Conservation (phyloP, 2,113 vertebrate genomes). For the Crotalus tigris region DNA sequence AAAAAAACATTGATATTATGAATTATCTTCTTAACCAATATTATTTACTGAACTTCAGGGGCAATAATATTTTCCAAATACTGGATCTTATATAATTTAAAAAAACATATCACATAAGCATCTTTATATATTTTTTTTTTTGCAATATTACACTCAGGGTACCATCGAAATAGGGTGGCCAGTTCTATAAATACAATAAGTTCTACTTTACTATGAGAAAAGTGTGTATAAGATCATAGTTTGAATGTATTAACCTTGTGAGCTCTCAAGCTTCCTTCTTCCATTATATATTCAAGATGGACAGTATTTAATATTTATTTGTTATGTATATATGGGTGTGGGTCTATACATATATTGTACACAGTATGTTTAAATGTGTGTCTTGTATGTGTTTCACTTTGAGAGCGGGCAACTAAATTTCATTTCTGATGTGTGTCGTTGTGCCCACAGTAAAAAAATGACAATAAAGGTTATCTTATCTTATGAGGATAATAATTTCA, state of each 20-base stretch:
- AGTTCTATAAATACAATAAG: background rate
- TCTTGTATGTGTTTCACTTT: no score
- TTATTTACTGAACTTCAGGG: background rate
- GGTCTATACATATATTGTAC: no score
- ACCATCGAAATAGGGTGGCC: background rate
- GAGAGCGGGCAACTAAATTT: no score
- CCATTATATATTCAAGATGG: no score
- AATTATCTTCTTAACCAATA: background rate
- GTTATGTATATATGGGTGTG: no score
- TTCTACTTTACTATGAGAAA: background rate
- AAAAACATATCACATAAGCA: background rate
- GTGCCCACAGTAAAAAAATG: no score
- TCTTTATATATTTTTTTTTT: background rate
- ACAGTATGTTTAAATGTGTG: no score
- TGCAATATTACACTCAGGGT: background rate
- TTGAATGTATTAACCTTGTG: background rate
- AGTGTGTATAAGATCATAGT: background rate
- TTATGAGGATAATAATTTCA: background rate
- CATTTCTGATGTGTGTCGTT: no score
- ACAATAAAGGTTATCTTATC: no score
- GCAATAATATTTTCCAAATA: background rate
- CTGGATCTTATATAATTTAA: background rate
- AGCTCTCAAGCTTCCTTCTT: no score
- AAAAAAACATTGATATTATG: background rate
- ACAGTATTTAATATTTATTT: no score